Evolutionary conservation across 2,888 invertebrate genomes (phyloP).

Genomic region (Scaptodrosophila latifasciaeformis): DNA sequence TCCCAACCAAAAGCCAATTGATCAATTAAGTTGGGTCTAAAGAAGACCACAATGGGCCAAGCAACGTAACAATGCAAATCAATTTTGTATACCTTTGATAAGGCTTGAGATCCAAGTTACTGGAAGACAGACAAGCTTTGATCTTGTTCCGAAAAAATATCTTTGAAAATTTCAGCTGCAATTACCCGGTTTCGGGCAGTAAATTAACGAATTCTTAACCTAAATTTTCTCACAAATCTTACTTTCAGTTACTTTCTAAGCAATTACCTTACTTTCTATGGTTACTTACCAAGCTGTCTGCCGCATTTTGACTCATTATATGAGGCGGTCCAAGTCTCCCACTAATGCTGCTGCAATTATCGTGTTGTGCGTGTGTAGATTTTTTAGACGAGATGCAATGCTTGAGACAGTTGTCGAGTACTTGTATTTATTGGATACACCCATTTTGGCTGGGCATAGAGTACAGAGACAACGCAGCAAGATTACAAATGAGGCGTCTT

Average conservation of each 20-base stretch:
- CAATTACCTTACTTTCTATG: slow-evolving; percentile 1
- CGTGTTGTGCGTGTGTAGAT: slow-evolving; percentile 56
- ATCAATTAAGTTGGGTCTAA: slow-evolving; percentile 37
- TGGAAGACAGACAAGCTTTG: too few species aligned
- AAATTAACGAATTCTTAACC: too few species aligned
- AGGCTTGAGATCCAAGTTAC: too few species aligned
- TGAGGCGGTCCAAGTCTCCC: slow-evolving; percentile 20
- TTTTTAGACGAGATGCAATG: slow-evolving; percentile 54
- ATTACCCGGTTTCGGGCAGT: too few species aligned
- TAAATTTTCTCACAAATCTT: too few species aligned
- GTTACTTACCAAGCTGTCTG: slow-evolving; percentile 75
- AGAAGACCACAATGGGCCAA: neutral
- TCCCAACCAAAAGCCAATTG: slow-evolving; percentile 44
- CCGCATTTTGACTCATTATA: slow-evolving; percentile 75
- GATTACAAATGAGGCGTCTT: too few species aligned
- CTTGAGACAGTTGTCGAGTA: slow-evolving; percentile 34
- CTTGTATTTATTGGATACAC: slow-evolving; percentile 52
- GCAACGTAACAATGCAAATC: neutral
- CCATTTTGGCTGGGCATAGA: slow-evolving; percentile 51
- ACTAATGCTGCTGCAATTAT: slow-evolving; percentile 54
- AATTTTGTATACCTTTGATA: too few species aligned
- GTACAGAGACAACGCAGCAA: slow-evolving; percentile 9
- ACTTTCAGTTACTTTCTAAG: slow-evolving; percentile 40
- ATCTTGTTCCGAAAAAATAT: too few species aligned
- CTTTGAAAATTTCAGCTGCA: too few species aligned